Evolutionary conservation across 2,888 invertebrate species (phyloP).

Genomic region (Ornithoptera priamus): DNA sequence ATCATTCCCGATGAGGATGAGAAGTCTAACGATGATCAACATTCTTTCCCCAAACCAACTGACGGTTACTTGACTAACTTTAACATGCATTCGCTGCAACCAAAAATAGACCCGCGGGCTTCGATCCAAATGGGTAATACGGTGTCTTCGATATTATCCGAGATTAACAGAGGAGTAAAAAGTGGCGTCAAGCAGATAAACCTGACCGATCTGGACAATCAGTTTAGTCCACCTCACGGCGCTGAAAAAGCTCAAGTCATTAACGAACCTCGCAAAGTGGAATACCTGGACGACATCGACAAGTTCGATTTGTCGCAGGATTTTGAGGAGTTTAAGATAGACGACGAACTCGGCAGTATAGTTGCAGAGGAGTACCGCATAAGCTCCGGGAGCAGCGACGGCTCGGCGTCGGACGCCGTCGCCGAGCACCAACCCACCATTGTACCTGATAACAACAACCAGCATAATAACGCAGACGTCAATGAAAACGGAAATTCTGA

Average conservation of each 20-base stretch:
- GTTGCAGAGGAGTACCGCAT: slow-evolving; percentile 76
- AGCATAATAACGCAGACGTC: slow-evolving; percentile 44
- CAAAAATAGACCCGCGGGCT: slow-evolving; percentile 73
- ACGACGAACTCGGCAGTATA: slow-evolving; percentile 82
- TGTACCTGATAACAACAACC: slow-evolving; percentile 63
- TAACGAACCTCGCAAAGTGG: slow-evolving; percentile 63
- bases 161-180: slow-evolving; percentile 77
- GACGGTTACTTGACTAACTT: slow-evolving; percentile 69
- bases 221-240: slow-evolving; percentile 57
- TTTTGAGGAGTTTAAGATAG: slow-evolving; percentile 89
- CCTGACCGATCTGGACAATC: slow-evolving; percentile 68
- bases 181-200: slow-evolving; percentile 69
- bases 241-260: slow-evolving; percentile 49
- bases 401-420: slow-evolving; percentile 66
- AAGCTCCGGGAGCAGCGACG: slow-evolving; percentile 76
- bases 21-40: slow-evolving; percentile 63
- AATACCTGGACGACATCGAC: slow-evolving; percentile 77
- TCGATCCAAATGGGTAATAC: slow-evolving; percentile 82
- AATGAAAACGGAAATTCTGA: slow-evolving; percentile 53
- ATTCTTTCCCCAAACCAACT: slow-evolving; percentile 58
- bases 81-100: slow-evolving; percentile 67
- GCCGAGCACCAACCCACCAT: slow-evolving; percentile 62
- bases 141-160: slow-evolving; percentile 80
- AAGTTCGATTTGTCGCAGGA: slow-evolving; percentile 86
- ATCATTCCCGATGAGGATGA: slow-evolving; percentile 84